Base-by-base conservation (phyloP, 23 tunicate genomes). In the Ciona savignyi region DNA sequence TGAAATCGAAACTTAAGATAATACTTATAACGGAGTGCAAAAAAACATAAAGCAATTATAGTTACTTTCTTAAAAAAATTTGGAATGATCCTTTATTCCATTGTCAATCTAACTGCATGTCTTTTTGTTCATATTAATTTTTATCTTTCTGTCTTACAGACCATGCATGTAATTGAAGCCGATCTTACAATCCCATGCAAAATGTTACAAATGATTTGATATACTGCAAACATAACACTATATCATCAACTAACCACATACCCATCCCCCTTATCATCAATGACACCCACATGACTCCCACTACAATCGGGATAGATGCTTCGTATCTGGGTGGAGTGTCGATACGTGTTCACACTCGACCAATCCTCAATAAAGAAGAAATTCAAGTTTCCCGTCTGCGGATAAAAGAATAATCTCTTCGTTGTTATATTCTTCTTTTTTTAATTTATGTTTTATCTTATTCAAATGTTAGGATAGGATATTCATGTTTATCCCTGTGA, bases 211-310 rank as follows among this genome's bases (percentile, higher is more conserved):
- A n/a, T n/a, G n/a, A n/a, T n/a, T n/a, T n/a, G n/a, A n/a, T n/a
- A n/a, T n/a, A 49, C 19, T 11, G 61, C 61, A 11, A 49, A 49
- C 15, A 11, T 11, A 49, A 11, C 15, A 49, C 61, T 49, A 49
- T 49, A 11, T 49, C 20, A 49, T 49, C 20, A 49, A 49, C 19
- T 49, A 15, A 49, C 20, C 15, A 25, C 81, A 28, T 67, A 89
- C 90, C 97, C 97, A 0, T 91, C 86, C 6, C 91, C 86, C 62
- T 79, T 89, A 51, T 91, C 86, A 76, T 91, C 97, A 2, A 91
- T 70, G 23, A 91, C 66, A 30, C 76, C 97, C 2, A 91, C 65
- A 56, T 88, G 80, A 25, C 87, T 74, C 2, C 97, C 97, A 56
- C 82, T 56, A 33, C 60, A 62, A 67, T 91, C 87, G 20, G 84